Conservation (phyloP, 1,140 invertebrate genomes). For the Drosophila pseudoananassae region DNA sequence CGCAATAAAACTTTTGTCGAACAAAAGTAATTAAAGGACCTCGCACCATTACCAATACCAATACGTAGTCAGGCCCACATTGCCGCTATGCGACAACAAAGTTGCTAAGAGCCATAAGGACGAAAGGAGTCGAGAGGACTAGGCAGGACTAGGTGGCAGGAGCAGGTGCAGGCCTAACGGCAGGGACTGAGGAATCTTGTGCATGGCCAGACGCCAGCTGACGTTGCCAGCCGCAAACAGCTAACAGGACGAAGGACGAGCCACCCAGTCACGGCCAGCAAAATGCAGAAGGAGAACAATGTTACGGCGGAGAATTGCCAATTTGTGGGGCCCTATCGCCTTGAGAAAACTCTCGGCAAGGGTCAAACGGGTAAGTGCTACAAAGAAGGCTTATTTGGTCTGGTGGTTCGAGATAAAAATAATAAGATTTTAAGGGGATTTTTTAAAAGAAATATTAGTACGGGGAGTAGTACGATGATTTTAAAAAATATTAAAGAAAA, state of each 20-base stretch:
- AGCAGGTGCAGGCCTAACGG: constrained; percentile 1
- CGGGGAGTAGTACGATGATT: no score
- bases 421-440: not conserved
- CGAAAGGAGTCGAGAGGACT: constrained; percentile 8
- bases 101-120: constrained; percentile 39
- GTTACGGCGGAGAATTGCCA: constrained; percentile 91
- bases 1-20: constrained; percentile 69
- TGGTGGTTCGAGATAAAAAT: not conserved
- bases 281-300: constrained; percentile 85
- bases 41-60: constrained; percentile 21
- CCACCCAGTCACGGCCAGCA: constrained; percentile 49
- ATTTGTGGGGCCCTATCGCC: constrained; percentile 98
- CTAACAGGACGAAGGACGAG: constrained; percentile 46
- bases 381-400: not conserved
- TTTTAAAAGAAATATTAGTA: not conserved
- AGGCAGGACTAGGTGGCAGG: constrained; percentile 7
- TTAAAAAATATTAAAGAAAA: no score
- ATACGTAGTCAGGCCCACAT: constrained; percentile 29
- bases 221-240: constrained; percentile 59
- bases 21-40: constrained; percentile 73
- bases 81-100: constrained; percentile 65
- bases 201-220: constrained; percentile 67
- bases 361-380: constrained; percentile 97
- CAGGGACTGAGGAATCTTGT: constrained; percentile 26
- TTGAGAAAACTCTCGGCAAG: constrained; percentile 99